Base-by-base conservation (phyloP, 2,113 vertebrate species). In the Lycaon pictus region DNA sequence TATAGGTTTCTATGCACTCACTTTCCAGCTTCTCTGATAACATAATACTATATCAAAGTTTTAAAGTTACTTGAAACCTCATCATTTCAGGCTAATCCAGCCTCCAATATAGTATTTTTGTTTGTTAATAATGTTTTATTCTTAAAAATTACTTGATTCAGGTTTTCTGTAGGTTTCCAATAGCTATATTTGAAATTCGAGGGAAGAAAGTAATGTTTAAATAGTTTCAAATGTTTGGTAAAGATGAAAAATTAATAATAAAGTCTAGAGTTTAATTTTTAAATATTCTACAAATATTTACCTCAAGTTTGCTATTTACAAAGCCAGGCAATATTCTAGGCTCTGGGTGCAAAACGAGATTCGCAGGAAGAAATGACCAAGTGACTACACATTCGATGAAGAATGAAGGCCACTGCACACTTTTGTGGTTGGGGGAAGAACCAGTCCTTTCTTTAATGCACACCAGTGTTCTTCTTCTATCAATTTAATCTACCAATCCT, bases 231-330 rank as follows among this genome's bases (percentile, higher is more conserved):
- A 80, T 87, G 29, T 48, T n/a, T 55, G 48, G 9, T 67, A 65
- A 93, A 32, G 92, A 84, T 35, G 65, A 74, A 92, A 84, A 76
- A 93, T 51, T 77, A 79, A 74, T 55, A 53, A 55, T 51, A 51
- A 62, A 63, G 35, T 19, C 35, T 10, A 62, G 35, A 62, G 2
- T 62, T 48, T 83, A 62, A 63, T 83, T n/a, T n/a, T 58, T 81
- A 15, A 76, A 63, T 63, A 63, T 77, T 77, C 20, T 63, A 77
- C 35, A 63, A 20, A 51, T 63, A 17, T 76, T 29, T 90, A 51
- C 25, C 51, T 20, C 19, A 63, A n/a, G 19, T 77, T 90, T 51
- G 16, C 48, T 53, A 8, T 35, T 81, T 81, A 81, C 6, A 81
- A 17, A 60, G 55, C 27, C 35, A 89, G 56, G n/a, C 12, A 32